Percentiles rank a stretch among this genome's conserved stretches.
phyloP scores from a whole-genome alignment of 2,797 vertebrate species.

The Clamator glandarius region DNA sequence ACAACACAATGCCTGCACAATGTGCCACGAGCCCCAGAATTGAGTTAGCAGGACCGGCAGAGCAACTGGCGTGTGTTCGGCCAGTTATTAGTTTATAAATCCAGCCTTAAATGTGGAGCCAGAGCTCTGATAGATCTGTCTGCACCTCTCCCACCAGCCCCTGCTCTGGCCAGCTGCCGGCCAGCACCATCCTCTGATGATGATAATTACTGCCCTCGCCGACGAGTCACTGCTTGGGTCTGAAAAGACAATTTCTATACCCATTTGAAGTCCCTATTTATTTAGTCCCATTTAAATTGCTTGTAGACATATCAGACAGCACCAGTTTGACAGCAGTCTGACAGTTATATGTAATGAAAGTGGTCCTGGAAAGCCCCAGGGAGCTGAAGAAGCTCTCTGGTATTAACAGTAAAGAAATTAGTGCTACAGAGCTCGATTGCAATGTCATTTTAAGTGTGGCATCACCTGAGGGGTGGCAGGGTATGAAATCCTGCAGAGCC shows the following conservation, averaged over 20 bases:
- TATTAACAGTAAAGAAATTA: neutral
- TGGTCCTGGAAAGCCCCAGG: accelerated
- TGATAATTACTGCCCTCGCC: neutral
- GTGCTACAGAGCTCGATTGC: neutral
- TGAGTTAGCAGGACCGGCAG: slow-evolving; percentile 30
- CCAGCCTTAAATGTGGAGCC: slow-evolving; percentile 43
- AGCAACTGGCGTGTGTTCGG: neutral
- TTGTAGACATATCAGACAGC: neutral
- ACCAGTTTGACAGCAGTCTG: neutral
- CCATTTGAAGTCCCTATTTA: neutral
- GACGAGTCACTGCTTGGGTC: neutral
- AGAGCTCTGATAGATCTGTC: slow-evolving; percentile 38
- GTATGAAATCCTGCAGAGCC: accelerated
- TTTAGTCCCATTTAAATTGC: neutral
- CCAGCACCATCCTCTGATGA: neutral
- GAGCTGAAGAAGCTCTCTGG: neutral
- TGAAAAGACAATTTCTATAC: neutral
- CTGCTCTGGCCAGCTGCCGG: neutral
- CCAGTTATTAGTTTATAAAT: slow-evolving; percentile 7
- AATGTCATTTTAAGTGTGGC: neutral
- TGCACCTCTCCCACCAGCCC: neutral
- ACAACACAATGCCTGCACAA: neutral
- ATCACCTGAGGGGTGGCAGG: neutral
- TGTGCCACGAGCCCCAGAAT: neutral
- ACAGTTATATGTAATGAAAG: neutral